A percentile compares a stretch with the other conserved stretches of the same genome.
These are phyloP conservation scores for Nannobrachium achirus DNA, from an alignment of 2,113 vertebrate species.

Conservation along the genomic window DNA sequence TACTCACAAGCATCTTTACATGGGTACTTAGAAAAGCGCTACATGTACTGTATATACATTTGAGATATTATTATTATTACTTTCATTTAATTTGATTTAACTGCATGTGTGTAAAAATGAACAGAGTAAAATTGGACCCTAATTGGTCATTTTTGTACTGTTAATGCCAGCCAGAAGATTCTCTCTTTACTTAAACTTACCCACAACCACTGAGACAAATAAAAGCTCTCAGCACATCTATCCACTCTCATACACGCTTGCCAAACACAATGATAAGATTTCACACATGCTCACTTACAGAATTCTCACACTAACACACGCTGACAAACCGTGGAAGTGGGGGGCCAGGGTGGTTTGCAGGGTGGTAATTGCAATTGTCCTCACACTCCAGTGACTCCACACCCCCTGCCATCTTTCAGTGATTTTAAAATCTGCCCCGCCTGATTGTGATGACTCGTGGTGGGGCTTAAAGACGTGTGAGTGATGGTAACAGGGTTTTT, in stretches of 20 bases:
- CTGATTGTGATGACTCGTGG: constrained; percentile 19
- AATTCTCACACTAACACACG: background rate
- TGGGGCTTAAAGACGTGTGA: too few relatives aligned
- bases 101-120: too few relatives aligned
- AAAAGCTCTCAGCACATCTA: background rate
- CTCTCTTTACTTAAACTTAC: constrained; percentile 15
- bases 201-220: background rate
- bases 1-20: too few relatives aligned
- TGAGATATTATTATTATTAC: too few relatives aligned
- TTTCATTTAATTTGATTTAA: too few relatives aligned
- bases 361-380: background rate
- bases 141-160: too few relatives aligned
- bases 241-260: background rate
- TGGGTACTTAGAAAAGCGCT: too few relatives aligned
- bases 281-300: background rate
- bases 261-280: too few relatives aligned
- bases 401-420: background rate
- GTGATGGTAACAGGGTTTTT: background rate
- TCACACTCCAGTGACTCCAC: background rate
- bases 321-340: background rate
- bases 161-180: too few relatives aligned
- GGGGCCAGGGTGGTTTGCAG: too few relatives aligned
- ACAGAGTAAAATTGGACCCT: too few relatives aligned
- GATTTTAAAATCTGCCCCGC: background rate
- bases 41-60: too few relatives aligned